Evolutionary conservation across 2,113 vertebrate species (phyloP), one percentile per base, ranked within the genome.

Genomic region (Tenrec ecaudatus): DNA sequence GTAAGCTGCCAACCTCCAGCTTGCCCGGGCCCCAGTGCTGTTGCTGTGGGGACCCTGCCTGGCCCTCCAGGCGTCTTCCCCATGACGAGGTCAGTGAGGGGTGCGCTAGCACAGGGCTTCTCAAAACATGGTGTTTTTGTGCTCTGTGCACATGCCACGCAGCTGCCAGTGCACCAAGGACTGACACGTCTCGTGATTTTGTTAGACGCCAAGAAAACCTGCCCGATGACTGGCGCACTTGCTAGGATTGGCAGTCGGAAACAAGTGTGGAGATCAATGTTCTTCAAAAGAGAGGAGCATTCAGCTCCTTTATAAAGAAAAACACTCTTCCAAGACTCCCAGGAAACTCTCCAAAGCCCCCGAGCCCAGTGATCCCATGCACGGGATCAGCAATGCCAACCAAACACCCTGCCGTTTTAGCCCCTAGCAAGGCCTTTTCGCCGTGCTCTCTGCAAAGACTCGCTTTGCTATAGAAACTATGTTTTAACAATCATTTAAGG

Each of bases 221-320:
- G 77, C 38, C 36, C 53, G 53, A 62, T 0, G 85, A 62, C 40
- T 36, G 62, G 31, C 40, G 3, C 33, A 4, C 33, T 7, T 31
- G 33, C 27, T 78, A 20, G 92, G 60, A 66, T 22, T 0, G 11
- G 75, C 68, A 75, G 23, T 79, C 36, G n/a, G 88, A 33, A 88
- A 78, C 62, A 83, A 38, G 60, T 77, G 12, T 27, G 29, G 47
- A 81, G 75, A 77, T 81, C 11, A 25, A 0, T 64, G 8, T n/a
- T 71, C 60, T 60, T 75, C 85, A 88, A 81, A 93, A 53, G 47
- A 43, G 38, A 93, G 5, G 22, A 25, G 81, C 0, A 2, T 2
- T 66, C 20, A 79, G 40, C 22, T 90, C 27, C 86, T 90, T 92
- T 76, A 69, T 68, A 38, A 15, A 40, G 22, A 60, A 91, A 92